A percentile compares a stretch with the other conserved stretches of the same genome.
Conservation (phyloP, 2,888 invertebrate genomes). For the Mythimna impura region DNA sequence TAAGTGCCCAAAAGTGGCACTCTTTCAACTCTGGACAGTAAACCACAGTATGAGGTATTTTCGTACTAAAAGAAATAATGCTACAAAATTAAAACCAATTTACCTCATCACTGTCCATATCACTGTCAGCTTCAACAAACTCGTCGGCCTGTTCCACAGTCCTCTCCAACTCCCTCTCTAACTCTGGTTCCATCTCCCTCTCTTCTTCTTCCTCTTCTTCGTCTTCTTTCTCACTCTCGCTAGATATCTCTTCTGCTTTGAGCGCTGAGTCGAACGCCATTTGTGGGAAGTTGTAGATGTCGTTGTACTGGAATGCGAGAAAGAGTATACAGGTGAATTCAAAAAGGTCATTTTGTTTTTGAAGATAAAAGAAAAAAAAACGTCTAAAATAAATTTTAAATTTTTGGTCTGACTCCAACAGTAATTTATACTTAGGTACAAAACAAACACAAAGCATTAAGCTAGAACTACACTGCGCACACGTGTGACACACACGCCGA, state of each 20-base stretch:
- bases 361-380: not conserved
- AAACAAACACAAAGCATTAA: too few relatives aligned
- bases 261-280: conserved; percentile 98
- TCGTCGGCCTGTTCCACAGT: conserved; percentile 91
- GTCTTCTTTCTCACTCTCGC: conserved; percentile 92
- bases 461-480: too few relatives aligned
- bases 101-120: conserved; percentile 88
- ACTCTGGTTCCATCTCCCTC: conserved; percentile 91
- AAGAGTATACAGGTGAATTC: not conserved
- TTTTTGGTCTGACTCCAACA: too few relatives aligned
- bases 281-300: conserved; percentile 99
- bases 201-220: conserved; percentile 91
- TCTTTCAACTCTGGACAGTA: too few relatives aligned
- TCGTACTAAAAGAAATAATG: not conserved
- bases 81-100: conserved; percentile 48
- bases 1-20: not conserved
- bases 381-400: not conserved
- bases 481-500: too few relatives aligned
- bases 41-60: not conserved
- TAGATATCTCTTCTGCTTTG: conserved; percentile 95
- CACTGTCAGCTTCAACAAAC: conserved; percentile 94
- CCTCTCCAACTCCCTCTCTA: conserved; percentile 91
- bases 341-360: too few relatives aligned
- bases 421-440: too few relatives aligned
- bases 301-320: conserved; percentile 94